phyloP scores from a whole-genome alignment of 2,113 vertebrate genomes.

The Anguilla japonica region DNA sequence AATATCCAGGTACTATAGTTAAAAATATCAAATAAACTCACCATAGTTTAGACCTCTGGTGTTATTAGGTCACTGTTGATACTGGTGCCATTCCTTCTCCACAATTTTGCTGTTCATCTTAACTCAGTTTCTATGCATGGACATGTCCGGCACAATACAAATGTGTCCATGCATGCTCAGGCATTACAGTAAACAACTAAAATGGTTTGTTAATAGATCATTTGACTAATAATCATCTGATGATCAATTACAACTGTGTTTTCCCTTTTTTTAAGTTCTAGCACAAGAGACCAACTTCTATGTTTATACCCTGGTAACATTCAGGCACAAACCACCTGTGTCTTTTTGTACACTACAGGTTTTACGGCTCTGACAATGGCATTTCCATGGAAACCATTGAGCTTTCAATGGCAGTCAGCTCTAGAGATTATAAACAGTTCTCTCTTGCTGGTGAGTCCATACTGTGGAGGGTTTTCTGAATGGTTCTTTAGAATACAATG shows the following conservation, averaged over 20 bases:
- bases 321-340: neutral
- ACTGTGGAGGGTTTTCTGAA: neutral
- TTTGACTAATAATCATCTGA: neutral
- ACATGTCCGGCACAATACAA: neutral
- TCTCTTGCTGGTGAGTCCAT: neutral
- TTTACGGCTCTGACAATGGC: slow-evolving; percentile 1
- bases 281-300: neutral
- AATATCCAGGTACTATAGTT: neutral
- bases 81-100: neutral
- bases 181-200: neutral
- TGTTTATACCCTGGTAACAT: neutral
- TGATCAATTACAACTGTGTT: neutral
- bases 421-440: neutral
- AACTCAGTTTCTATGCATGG: neutral
- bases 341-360: neutral
- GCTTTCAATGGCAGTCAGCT: neutral
- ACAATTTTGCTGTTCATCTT: neutral
- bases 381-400: neutral
- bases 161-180: neutral
- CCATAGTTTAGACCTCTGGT: slow-evolving; percentile 15
- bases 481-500: slow-evolving; percentile 1
- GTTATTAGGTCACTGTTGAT: neutral
- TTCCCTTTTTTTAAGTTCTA: neutral
- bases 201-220: neutral
- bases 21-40: slow-evolving; percentile 6